Conservation (phyloP, 2,113 vertebrate genomes). For the Eulemur macaco region DNA sequence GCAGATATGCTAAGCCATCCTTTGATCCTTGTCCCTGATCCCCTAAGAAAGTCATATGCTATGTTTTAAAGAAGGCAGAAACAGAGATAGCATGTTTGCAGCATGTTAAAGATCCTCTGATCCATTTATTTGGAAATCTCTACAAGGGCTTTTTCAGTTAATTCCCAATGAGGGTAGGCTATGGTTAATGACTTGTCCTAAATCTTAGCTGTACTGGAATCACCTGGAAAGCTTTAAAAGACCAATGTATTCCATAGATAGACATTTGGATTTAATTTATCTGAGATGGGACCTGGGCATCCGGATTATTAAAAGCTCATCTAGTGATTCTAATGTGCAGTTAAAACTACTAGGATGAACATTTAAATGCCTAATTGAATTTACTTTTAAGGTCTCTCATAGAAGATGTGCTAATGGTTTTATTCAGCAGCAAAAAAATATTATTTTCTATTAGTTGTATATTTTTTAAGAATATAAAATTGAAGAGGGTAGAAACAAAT, state of each 20-base stretch:
- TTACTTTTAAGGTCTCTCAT: background rate
- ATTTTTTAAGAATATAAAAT: background rate
- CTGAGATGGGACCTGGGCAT: background rate
- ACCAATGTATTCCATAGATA: background rate
- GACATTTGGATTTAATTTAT: background rate
- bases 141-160: background rate
- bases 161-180: background rate
- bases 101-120: background rate
- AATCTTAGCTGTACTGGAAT: background rate
- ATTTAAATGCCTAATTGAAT: background rate
- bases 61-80: background rate
- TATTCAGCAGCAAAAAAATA: background rate
- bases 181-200: background rate
- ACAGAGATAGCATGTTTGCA: background rate
- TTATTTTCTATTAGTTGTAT: background rate
- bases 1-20: background rate
- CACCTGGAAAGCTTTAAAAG: background rate
- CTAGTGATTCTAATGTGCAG: background rate
- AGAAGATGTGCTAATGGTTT: background rate
- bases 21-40: background rate
- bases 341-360: background rate
- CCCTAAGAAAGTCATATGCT: background rate
- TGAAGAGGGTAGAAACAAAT: background rate
- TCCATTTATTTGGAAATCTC: background rate
- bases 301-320: background rate